Base-by-base conservation (phyloP, 2,888 invertebrate genomes). In the Caenorhabditis afra region DNA sequence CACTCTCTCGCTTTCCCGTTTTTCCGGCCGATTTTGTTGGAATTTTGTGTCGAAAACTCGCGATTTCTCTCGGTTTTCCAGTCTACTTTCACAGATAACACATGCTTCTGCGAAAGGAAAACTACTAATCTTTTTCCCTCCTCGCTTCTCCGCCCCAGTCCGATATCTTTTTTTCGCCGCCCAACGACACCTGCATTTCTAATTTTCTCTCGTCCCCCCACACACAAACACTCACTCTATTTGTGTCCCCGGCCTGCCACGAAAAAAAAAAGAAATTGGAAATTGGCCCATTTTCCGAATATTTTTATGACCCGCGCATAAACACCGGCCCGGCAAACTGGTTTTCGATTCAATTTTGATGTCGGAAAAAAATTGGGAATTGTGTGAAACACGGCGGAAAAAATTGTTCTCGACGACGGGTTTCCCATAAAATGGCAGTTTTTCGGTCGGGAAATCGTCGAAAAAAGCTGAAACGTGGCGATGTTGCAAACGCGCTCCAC, bases 121-220 rank as follows among this genome's bases (percentile, higher is more conserved):
- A 35, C 29, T 35, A 14, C 0, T n/a, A n/a, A n/a, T n/a, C n/a
- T 14, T 41, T 20, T 41, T 39, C 29, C 4, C 29, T 29, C 29
- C n/a, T n/a, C n/a, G n/a, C n/a, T 29, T 29, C 7, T 29, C 7
- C 29, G 3, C 29, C 7, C 29, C 29, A 29, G 3, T 29, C n/a
- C n/a, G n/a, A n/a, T 29, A 29, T 29, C 29, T 29, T 29, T 29
- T 29, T 29, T 29, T 7, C 29, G 3, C 29, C 39, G 37, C 47
- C 23, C 20, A 11, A 18, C 53, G 22, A 58, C 67, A 68, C 68
- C 59, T 68, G 68, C 64, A 64, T 64, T 73, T 58, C 64, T 73
- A 64, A 73, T 73, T 58, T 47, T 52, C 71, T 29, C 29, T 7
- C 7, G 7, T 29, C 29, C 7, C 29, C 7, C 29, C 7, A n/a